These are phyloP conservation scores for Romanogobio albipinnatus DNA, from an alignment of 2,113 vertebrate species.

Conservation along the genomic window DNA sequence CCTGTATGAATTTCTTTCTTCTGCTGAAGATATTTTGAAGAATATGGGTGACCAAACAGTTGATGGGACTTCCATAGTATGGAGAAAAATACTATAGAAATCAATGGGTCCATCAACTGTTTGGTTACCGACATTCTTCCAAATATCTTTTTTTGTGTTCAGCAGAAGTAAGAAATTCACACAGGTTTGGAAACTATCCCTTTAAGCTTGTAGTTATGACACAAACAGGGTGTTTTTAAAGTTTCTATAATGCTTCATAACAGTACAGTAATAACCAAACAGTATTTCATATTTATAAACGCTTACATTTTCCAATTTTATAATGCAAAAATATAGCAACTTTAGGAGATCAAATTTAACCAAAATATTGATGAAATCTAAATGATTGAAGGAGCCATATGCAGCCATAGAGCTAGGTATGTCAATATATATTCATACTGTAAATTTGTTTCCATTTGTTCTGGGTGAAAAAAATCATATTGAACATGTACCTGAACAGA, in stretches of 20 bases:
- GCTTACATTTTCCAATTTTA: not conserved
- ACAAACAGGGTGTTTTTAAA: not conserved
- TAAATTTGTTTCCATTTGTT: constrained; percentile 4
- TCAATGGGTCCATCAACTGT: too few species aligned
- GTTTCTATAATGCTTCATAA: not conserved
- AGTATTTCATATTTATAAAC: not conserved
- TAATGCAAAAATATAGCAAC: not conserved
- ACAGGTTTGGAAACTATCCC: too few species aligned
- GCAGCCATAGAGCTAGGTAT: not conserved
- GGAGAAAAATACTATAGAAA: too few species aligned
- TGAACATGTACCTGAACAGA: not conserved
- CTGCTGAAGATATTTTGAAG: too few species aligned
- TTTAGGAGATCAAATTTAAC: not conserved
- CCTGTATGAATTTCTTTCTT: too few species aligned
- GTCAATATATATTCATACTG: not conserved
- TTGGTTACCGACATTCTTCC: too few species aligned
- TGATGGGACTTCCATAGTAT: too few species aligned
- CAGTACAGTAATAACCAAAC: not conserved
- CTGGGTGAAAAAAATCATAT: not conserved
- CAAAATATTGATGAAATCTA: too few species aligned
- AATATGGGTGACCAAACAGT: too few species aligned
- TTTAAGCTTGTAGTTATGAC: not conserved
- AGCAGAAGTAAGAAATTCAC: too few species aligned
- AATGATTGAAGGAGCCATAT: too few species aligned
- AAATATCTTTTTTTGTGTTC: too few species aligned